These are phyloP conservation scores for Ophioninae sp. DNA, from an alignment of 2,888 invertebrate species.

Conservation along the genomic window DNA sequence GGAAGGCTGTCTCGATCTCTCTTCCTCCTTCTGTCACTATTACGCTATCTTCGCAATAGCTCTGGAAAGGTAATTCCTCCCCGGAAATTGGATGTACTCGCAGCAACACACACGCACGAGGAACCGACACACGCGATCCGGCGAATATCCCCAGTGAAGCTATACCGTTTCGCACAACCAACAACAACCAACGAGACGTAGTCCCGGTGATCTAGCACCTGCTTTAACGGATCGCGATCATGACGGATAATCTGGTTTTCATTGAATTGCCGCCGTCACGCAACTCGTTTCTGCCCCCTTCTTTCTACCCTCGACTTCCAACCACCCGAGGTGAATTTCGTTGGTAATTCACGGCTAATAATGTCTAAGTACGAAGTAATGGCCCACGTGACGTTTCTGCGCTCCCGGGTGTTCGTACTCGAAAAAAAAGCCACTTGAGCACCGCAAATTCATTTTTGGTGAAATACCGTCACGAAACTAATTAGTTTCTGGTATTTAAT, in stretches of 20 bases:
- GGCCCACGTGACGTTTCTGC: slow-evolving; percentile 10
- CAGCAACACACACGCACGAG: slow-evolving; percentile 60
- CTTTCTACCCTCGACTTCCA: neutral
- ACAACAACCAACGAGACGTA: slow-evolving; percentile 34
- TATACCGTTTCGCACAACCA: slow-evolving; percentile 35
- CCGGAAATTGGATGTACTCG: slow-evolving; percentile 76
- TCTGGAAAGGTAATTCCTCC: slow-evolving; percentile 73
- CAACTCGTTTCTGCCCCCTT: slow-evolving; percentile 26
- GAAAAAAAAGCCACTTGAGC: neutral
- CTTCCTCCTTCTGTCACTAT: slow-evolving; percentile 41
- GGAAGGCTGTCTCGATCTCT: slow-evolving; percentile 62
- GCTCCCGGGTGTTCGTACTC: neutral
- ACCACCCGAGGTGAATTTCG: slow-evolving; percentile 17
- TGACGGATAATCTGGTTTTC: slow-evolving; percentile 72
- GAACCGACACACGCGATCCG: slow-evolving; percentile 54
- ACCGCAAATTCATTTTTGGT: neutral
- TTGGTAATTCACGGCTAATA: slow-evolving; percentile 33
- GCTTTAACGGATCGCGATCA: slow-evolving; percentile 69
- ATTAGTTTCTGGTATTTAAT: neutral
- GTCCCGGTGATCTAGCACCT: slow-evolving; percentile 68
- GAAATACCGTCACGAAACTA: neutral
- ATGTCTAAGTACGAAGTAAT: slow-evolving; percentile 20
- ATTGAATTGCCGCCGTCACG: slow-evolving; percentile 68
- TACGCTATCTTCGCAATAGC: slow-evolving; percentile 67
- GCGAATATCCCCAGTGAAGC: slow-evolving; percentile 21